Conservation (phyloP, 2,888 invertebrate genomes). For the Anorthoa munda region DNA sequence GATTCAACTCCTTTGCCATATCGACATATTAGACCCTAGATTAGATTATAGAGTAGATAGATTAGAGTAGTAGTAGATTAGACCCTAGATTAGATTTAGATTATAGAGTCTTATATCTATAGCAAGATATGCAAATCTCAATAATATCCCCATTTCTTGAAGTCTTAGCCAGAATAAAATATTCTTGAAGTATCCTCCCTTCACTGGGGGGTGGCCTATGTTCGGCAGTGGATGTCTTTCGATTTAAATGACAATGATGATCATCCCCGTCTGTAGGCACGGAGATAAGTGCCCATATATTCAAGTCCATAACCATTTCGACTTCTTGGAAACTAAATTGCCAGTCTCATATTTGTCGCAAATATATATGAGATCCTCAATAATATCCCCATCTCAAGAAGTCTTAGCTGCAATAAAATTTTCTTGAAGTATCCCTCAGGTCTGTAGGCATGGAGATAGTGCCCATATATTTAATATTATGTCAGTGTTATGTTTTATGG, state of each 20-base stretch:
- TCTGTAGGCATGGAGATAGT: conserved; percentile 23
- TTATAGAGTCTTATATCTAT: too few species aligned
- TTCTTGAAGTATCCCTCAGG: conserved; percentile 19
- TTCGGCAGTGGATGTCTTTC: too few species aligned
- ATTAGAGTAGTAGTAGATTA: too few species aligned
- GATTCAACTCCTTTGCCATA: not conserved
- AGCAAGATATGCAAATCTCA: too few species aligned
- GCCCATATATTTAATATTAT: conserved; percentile 23
- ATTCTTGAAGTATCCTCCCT: too few species aligned
- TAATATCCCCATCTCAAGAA: not conserved
- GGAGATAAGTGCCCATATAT: not conserved
- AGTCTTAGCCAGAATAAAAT: too few species aligned
- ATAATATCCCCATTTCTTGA: too few species aligned
- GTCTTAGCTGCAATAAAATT: conserved; percentile 15
- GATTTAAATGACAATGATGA: too few species aligned
- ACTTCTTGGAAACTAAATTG: not conserved
- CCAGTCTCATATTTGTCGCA: not conserved
- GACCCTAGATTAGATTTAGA: too few species aligned
- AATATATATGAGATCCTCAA: not conserved
- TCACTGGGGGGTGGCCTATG: too few species aligned
- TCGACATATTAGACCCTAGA: not conserved
- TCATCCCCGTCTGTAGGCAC: too few species aligned
- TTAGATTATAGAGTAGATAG: too few species aligned
- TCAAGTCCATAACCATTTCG: not conserved
- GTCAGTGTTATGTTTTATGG: conserved; percentile 22